Evolutionary conservation across 1,140 invertebrate genomes (phyloP).

Genomic region (Camponotus vicinus): DNA sequence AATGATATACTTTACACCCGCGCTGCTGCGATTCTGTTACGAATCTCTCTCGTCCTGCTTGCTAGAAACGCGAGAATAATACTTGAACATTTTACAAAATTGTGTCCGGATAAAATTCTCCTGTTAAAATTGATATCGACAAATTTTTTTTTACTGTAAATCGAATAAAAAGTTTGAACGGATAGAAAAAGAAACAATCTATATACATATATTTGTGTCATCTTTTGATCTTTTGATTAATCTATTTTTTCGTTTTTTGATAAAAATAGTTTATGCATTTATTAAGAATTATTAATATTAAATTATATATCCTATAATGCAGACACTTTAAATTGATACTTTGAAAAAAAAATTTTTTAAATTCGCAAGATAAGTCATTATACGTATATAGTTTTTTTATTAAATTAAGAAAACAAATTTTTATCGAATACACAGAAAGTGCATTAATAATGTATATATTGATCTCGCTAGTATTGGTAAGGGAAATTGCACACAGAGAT

Average conservation of each 20-base stretch:
- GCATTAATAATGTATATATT: not conserved
- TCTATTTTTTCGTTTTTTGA: too few relatives aligned
- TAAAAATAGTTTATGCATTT: not conserved
- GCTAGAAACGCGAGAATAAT: slow-evolving; percentile 11
- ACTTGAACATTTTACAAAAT: slow-evolving; percentile 9
- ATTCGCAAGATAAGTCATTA: not conserved
- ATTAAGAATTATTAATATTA: not conserved
- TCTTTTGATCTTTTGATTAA: not conserved
- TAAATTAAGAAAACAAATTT: not conserved
- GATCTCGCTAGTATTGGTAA: not conserved
- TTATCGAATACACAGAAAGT: not conserved
- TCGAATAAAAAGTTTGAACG: not conserved
- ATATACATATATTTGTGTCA: not conserved
- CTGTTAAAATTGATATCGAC: slow-evolving; percentile 5
- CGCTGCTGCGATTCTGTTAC: not conserved
- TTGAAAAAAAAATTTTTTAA: not conserved
- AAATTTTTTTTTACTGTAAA: not conserved
- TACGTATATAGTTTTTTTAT: not conserved
- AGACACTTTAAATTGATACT: not conserved
- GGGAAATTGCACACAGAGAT: not conserved
- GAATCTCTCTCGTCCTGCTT: not conserved
- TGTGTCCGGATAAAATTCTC: not conserved
- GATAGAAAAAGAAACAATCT: too few relatives aligned
- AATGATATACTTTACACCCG: not conserved
- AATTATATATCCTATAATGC: not conserved